Evolutionary conservation across 1,140 invertebrate species (phyloP), one percentile per base, ranked within the genome.

Genomic region (Leptonema lineaticorne): DNA sequence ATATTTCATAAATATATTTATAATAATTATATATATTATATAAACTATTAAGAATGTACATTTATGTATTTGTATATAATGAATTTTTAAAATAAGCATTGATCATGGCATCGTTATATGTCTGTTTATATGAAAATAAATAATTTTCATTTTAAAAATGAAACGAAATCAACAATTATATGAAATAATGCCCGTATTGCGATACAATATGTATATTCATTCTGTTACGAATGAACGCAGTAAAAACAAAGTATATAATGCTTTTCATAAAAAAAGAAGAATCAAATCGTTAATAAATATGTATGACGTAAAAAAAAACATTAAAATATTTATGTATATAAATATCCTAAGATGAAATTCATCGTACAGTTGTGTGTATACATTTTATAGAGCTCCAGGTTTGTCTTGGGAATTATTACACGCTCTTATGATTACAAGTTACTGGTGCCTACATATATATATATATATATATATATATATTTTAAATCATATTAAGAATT

Each of bases 381-480:
- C 22, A 14, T 53, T 20, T 4, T 48, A 26, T 53, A 41, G 59
- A 62, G 33, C 59, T 33, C 37, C 27, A n/a, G 11, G 5, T 20
- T 45, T 62, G 45, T 37, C 59, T 18, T 27, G 30, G 57, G 57
- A 59, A 62, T 26, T n/a, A 16, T 33, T 62, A 1, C 41, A 45
- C 18, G 59, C 46, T 30, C 46, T 46, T 64, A 50, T 50, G 24
- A 64, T 64, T 18, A 53, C 62, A 64, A 64, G 62, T 64, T 64
- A 37, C 62, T 64, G 62, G 62, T 64, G 62, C 62, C 62, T 64
- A 64, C 50, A 64, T 30, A 50, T n/a, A n/a, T n/a, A n/a, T n/a
- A n/a, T n/a, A n/a, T n/a, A n/a, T n/a, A n/a, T n/a, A n/a, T n/a
- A n/a, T n/a, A n/a, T n/a, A n/a, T n/a, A n/a, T n/a, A n/a, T n/a